Evolutionary conservation across 1,140 invertebrate genomes (phyloP), one percentile per base, ranked within the genome.

Genomic region (Hydropsyche tenuis): DNA sequence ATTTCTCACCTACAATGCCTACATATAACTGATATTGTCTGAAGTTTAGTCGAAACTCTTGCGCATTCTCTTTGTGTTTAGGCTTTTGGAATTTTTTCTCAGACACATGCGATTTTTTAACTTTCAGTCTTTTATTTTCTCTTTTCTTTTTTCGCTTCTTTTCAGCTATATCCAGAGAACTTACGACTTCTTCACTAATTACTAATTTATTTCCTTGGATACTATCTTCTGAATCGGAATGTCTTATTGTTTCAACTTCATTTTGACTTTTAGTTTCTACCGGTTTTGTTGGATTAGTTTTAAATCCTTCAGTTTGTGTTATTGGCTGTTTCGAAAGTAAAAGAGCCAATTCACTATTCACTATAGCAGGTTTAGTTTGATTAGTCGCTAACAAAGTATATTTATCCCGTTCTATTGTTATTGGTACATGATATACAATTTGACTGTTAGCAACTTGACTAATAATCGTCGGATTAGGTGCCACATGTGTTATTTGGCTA

Each of bases 351-450:
- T 77, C 75, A 43, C 75, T 77, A 22, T 74, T 77, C 12, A 69
- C 48, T 62, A 42, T 66, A 25, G 60, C 27, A 0, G 69, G 62
- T 46, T 76, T 76, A 1, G 66, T 37, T 37, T 73, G 18, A 27
- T 74, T 72, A 5, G 48, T n/a, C 18, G 4, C 18, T 51, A n/a
- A 45, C 48, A 25, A 43, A 11, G 4, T 14, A 79, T 53, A 84
- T 4, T 37, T 37, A 9, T 37, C 30, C 9, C 30, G 3, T 81
- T 23, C 83, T 3, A 83, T 77, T n/a, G 82, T 77, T 78, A 83
- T 80, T 0, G 83, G 83, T 12, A 85, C 80, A 80, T 84, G 80
- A 77, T 85, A 84, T 4, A 84, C 77, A 66, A 84, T 82, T 78
- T 84, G 81, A 11, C 81, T 80, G 76, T 82, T 84, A 68, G 82